Base-by-base conservation (phyloP, 2,113 vertebrate species). In the Poecilia latipinna region DNA sequence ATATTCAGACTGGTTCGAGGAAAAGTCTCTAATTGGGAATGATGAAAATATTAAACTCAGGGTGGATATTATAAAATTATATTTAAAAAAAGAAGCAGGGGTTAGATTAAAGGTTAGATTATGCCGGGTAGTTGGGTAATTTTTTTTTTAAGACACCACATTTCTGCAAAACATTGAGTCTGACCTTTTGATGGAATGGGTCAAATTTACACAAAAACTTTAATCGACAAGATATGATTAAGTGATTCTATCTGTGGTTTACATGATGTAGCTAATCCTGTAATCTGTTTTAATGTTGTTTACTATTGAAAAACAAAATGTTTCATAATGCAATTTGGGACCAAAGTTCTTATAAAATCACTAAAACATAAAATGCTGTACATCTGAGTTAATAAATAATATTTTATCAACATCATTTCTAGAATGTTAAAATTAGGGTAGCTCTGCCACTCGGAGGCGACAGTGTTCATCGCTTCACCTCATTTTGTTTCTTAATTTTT, bases 401-500 rank as follows among this genome's bases (percentile, higher is more conserved):
- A 28, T 33, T 65, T 15, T 2, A 29, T 60, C 26, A 4, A 13
- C 31, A 35, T 33, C 28, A 63, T 61, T 70, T 76, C 1, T 17
- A 28, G 10, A 8, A 72, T 19, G 0, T 13, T 24, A 11, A 63
- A 65, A 12, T 37, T 24, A 4, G 2, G 0, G 32, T 33, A 48
- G 8, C 1, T 70, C 4, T 13, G 66, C 82, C 91, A 89, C 89
- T 82, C 85, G 86, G 80, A 48, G 91, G 90, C 77, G 69, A 84
- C 75, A 86, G 22, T 37, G 71, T 62, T 83, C 70, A 64, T 8
- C 15, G 6, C 51, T 70, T 72, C 69, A 44, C 65, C 11, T 61
- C 15, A 29, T 72, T 60, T 13, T 24, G 8, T 32, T 79, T 70
- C 29, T 65, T 77, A 12, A 19, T 17, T 39, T 8, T 37, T 73